Percentiles rank a stretch among this genome's conserved stretches.
These are phyloP conservation scores for Nymphalis c-album DNA, from an alignment of 2,888 invertebrate species.

Conservation along the genomic window DNA sequence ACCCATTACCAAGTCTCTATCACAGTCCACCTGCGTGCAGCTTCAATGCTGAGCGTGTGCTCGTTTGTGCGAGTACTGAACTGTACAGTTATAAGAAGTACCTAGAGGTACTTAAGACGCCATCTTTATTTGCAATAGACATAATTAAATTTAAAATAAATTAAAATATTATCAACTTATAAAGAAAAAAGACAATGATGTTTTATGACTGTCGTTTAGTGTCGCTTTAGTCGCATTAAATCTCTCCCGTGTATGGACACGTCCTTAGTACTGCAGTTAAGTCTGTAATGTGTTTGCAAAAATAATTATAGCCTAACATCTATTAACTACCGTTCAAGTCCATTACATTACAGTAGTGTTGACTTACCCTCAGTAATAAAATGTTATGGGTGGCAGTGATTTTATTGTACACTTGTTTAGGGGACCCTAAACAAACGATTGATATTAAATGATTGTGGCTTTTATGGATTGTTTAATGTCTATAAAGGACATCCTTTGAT, in stretches of 20 bases:
- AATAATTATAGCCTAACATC: constrained; percentile 19
- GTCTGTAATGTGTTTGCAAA: constrained; percentile 10
- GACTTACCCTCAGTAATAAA: constrained; percentile 23
- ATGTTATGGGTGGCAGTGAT: constrained; percentile 8
- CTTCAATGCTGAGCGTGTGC: too few relatives aligned
- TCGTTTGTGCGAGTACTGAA: too few relatives aligned
- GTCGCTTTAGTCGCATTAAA: not conserved
- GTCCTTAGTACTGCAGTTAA: constrained; percentile 11
- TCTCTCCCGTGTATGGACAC: not conserved
- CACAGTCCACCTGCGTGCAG: too few relatives aligned
- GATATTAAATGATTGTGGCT: constrained; percentile 2
- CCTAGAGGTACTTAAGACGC: too few relatives aligned
- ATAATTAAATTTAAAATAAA: too few relatives aligned
- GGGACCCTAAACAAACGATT: constrained; percentile 5
- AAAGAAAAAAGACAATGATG: too few relatives aligned
- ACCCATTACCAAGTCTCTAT: too few relatives aligned
- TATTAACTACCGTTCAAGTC: constrained; percentile 18
- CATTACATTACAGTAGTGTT: constrained; percentile 14
- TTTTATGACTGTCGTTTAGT: too few relatives aligned
- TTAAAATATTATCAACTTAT: too few relatives aligned
- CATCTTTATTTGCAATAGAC: too few relatives aligned
- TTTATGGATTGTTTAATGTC: constrained; percentile 2
- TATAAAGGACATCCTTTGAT: constrained; percentile 5
- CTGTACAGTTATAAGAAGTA: too few relatives aligned
- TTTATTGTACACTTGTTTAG: constrained; percentile 13